These are phyloP conservation scores for Caenorhabditis sinica DNA, from an alignment of 2,888 invertebrate species.

Conservation along the genomic window DNA sequence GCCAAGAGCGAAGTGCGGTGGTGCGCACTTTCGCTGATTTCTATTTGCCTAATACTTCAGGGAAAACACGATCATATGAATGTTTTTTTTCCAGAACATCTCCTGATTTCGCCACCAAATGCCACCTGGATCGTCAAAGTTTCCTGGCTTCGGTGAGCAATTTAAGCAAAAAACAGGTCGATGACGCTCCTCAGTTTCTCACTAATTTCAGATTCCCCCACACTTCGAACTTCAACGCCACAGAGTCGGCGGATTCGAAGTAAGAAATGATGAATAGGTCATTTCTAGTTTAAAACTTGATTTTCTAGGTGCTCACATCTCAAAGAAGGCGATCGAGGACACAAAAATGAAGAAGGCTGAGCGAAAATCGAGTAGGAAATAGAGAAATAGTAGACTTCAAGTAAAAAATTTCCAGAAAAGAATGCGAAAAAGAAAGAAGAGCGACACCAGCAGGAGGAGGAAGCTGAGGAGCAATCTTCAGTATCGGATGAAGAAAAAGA, in stretches of 20 bases:
- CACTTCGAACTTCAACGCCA: conserved; percentile 5
- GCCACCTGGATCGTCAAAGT: conserved; percentile 10
- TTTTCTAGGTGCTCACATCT: no score
- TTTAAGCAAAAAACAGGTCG: background rate
- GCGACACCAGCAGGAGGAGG: no score
- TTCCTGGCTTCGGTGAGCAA: conserved; percentile 13
- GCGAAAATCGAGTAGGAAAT: no score
- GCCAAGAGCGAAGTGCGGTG: no score
- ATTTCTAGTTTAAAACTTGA: no score
- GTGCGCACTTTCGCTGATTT: no score
- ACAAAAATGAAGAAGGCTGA: no score
- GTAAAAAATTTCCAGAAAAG: background rate
- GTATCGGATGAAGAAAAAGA: no score
- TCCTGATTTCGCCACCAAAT: background rate
- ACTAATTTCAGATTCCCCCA: conserved; percentile 24
- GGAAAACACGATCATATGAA: no score
- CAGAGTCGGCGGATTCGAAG: background rate
- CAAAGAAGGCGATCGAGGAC: no score
- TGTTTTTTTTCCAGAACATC: background rate
- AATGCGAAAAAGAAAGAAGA: background rate
- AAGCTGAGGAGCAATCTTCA: no score
- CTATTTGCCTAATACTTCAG: no score
- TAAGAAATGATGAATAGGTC: background rate
- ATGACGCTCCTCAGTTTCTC: conserved; percentile 22
- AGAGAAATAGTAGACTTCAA: background rate